phyloP scores from a whole-genome alignment of 2,888 invertebrate species.

The Phlogophora meticulosa region DNA sequence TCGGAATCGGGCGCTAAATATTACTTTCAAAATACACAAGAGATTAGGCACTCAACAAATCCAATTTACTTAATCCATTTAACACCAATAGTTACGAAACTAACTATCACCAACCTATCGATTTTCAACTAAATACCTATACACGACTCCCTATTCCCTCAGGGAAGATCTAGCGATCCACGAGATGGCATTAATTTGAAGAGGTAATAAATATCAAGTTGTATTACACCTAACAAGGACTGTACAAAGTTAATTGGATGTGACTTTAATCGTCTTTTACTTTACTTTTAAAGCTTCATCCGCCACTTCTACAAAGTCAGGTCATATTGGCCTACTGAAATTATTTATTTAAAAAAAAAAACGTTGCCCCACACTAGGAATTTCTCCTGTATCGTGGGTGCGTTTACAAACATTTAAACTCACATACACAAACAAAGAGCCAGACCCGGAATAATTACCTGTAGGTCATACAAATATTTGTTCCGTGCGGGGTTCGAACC shows the following conservation, averaged over 20 bases:
- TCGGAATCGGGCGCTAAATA: neutral
- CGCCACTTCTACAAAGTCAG: neutral
- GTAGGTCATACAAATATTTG: no score
- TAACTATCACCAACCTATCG: slow-evolving; percentile 7
- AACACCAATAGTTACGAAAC: slow-evolving; percentile 22
- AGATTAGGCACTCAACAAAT: slow-evolving; percentile 17
- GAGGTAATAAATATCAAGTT: slow-evolving; percentile 43
- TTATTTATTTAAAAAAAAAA: no score
- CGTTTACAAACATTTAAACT: no score
- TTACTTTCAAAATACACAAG: neutral
- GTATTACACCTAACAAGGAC: slow-evolving; percentile 26
- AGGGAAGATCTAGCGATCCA: slow-evolving; percentile 12
- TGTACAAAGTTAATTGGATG: slow-evolving; percentile 46
- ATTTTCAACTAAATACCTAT: slow-evolving; percentile 8
- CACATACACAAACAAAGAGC: no score
- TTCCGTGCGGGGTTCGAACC: no score
- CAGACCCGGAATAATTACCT: no score
- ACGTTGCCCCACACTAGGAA: no score
- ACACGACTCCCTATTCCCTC: slow-evolving; percentile 13
- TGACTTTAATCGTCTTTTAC: slow-evolving; percentile 8
- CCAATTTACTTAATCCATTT: slow-evolving; percentile 16
- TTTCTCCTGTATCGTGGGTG: no score
- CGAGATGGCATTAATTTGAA: slow-evolving; percentile 30
- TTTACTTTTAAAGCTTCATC: neutral
- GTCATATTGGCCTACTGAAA: neutral